Percentiles rank a stretch among this genome's conserved stretches.
phyloP scores from a whole-genome alignment of 2,888 invertebrate genomes.

The Tortrix viridana region DNA sequence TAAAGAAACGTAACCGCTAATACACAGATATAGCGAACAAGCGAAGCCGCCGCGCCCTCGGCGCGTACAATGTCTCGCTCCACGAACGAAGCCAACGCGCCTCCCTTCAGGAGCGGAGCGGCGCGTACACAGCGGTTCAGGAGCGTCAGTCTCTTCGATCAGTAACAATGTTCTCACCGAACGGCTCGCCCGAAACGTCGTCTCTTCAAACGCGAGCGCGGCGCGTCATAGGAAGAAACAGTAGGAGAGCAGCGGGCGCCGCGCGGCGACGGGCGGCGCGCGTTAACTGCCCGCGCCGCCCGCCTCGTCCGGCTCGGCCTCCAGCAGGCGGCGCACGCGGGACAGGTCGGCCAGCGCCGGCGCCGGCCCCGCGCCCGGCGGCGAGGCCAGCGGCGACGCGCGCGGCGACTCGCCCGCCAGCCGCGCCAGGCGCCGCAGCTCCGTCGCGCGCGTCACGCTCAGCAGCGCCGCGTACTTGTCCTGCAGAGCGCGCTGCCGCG shows the following conservation, averaged over 20 bases:
- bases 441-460: slow-evolving; percentile 82
- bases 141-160: neutral
- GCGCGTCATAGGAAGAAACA: slow-evolving; percentile 17
- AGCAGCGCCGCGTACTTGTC: slow-evolving; percentile 85
- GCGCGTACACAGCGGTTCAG: neutral
- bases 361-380: slow-evolving; percentile 77
- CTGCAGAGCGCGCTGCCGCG: slow-evolving; percentile 82
- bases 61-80: neutral
- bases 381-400: slow-evolving; percentile 60
- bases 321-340: slow-evolving; percentile 47
- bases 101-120: neutral
- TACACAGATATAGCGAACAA: neutral
- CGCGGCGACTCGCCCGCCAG: slow-evolving; percentile 59
- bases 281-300: slow-evolving; percentile 41
- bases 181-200: neutral
- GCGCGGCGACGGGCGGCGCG: slow-evolving; percentile 39
- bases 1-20: neutral
- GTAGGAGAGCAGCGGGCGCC: slow-evolving; percentile 26
- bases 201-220: neutral
- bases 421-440: slow-evolving; percentile 81
- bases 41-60: neutral
- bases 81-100: neutral
- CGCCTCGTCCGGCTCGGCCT: slow-evolving; percentile 18
- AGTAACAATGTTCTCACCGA: neutral
- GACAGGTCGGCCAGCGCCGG: slow-evolving; percentile 46